Evolutionary conservation across 2,888 invertebrate genomes (phyloP).

Genomic region (Scelioninae gen. 2): DNA sequence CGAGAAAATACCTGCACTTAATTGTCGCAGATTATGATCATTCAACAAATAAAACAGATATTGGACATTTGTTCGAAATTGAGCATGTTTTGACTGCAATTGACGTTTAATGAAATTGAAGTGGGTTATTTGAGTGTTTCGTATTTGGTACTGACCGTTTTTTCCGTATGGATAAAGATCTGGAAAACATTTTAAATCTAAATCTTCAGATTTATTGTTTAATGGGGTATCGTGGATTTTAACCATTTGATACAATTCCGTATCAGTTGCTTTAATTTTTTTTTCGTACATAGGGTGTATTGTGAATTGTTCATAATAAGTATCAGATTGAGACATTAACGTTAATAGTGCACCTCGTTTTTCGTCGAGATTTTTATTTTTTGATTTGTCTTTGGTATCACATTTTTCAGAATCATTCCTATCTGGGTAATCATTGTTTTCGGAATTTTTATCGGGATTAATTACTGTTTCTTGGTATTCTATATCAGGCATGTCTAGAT

Average conservation of each 20-base stretch:
- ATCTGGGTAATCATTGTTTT: neutral
- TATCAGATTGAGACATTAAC: constrained; percentile 2
- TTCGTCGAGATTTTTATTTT: neutral
- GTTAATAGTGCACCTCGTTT: constrained; percentile 6
- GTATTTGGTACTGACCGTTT: too few relatives aligned
- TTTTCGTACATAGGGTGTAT: constrained; percentile 34
- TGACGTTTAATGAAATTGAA: too few relatives aligned
- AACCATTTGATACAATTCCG: constrained; percentile 31
- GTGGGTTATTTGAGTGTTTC: too few relatives aligned
- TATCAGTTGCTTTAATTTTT: constrained; percentile 18
- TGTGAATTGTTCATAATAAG: constrained; percentile 30
- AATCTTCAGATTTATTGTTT: constrained; percentile 56
- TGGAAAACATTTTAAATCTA: constrained; percentile 13
- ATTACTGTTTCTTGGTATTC: neutral
- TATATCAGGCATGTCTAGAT: constrained; percentile 15
- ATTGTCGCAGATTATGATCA: constrained; percentile 61
- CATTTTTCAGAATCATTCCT: neutral
- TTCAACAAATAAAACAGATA: constrained; percentile 63
- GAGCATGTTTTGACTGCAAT: constrained; percentile 60
- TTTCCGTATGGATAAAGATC: constrained; percentile 56
- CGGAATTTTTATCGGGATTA: neutral
- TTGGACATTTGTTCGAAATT: constrained; percentile 62
- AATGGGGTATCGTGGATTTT: constrained; percentile 56
- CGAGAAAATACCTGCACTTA: constrained; percentile 59
- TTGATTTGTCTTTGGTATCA: neutral